phyloP scores from a whole-genome alignment of 2,113 vertebrate genomes.

The Cyanoramphus novaezelandiae region DNA sequence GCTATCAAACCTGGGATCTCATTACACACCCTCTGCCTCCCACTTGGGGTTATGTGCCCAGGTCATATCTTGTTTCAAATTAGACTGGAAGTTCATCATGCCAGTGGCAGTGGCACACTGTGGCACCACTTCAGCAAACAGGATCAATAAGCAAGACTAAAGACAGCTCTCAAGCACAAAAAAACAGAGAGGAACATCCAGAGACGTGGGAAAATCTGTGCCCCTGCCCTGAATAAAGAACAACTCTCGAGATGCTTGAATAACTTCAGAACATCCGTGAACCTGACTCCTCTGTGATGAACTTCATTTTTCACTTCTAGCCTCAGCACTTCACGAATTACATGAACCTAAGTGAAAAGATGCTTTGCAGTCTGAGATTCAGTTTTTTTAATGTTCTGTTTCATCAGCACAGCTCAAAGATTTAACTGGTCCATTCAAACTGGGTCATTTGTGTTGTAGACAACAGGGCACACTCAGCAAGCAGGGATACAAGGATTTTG shows the following conservation, averaged over 20 bases:
- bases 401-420: conserved; percentile 5
- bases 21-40: conserved; percentile 61
- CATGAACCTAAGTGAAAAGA: neutral
- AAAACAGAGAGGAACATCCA: neutral
- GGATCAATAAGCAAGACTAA: neutral
- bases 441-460: neutral
- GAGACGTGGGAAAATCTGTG: neutral
- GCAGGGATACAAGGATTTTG: neutral
- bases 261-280: neutral
- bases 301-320: neutral
- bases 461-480: neutral
- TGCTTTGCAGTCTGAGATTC: neutral
- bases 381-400: neutral
- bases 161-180: neutral
- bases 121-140: conserved; percentile 9
- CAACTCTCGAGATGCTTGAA: neutral
- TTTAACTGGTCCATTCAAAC: neutral
- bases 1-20: conserved; percentile 26
- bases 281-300: neutral
- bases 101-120: conserved; percentile 1
- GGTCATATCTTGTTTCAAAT: conserved; percentile 61
- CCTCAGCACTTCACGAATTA: neutral
- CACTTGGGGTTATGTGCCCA: neutral
- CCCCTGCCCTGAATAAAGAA: neutral
- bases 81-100: neutral